These are phyloP conservation scores for Abrostola triplasia DNA, from an alignment of 2,888 invertebrate species.

Conservation along the genomic window DNA sequence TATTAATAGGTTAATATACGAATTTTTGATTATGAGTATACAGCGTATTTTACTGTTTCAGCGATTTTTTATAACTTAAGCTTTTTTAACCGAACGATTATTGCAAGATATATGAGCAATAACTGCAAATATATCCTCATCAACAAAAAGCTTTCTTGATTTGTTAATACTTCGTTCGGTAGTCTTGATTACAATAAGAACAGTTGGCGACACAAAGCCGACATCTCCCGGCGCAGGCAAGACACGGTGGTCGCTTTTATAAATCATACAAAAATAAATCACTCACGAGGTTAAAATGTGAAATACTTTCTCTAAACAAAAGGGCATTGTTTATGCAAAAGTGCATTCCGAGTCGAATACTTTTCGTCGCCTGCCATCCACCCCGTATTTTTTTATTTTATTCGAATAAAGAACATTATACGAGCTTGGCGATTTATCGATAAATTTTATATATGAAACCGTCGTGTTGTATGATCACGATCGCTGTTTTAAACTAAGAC, in stretches of 20 bases:
- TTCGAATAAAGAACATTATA: slow-evolving; percentile 72
- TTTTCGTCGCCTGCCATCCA: slow-evolving; percentile 85
- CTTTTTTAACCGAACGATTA: too few species aligned
- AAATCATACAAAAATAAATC: slow-evolving; percentile 88
- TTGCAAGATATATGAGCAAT: too few species aligned
- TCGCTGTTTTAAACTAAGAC: slow-evolving; percentile 73
- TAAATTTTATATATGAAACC: slow-evolving; percentile 79
- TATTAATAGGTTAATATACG: neutral
- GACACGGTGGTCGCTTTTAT: slow-evolving; percentile 73
- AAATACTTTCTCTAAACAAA: slow-evolving; percentile 88
- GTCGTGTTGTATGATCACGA: slow-evolving; percentile 85
- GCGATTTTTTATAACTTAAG: too few species aligned
- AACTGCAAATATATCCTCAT: too few species aligned
- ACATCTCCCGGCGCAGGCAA: slow-evolving; percentile 64
- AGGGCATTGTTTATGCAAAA: slow-evolving; percentile 87
- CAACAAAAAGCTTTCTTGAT: neutral
- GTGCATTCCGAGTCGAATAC: slow-evolving; percentile 84
- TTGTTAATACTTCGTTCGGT: slow-evolving; percentile 9
- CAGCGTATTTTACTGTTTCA: too few species aligned
- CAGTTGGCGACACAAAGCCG: slow-evolving; percentile 27
- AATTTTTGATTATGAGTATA: too few species aligned
- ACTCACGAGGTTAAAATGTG: slow-evolving; percentile 83
- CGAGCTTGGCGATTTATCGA: slow-evolving; percentile 79
- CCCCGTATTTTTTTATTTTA: slow-evolving; percentile 72
- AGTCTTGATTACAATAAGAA: slow-evolving; percentile 33